phyloP scores from a whole-genome alignment of 2,113 vertebrate species.

The Nymphicus hollandicus region DNA sequence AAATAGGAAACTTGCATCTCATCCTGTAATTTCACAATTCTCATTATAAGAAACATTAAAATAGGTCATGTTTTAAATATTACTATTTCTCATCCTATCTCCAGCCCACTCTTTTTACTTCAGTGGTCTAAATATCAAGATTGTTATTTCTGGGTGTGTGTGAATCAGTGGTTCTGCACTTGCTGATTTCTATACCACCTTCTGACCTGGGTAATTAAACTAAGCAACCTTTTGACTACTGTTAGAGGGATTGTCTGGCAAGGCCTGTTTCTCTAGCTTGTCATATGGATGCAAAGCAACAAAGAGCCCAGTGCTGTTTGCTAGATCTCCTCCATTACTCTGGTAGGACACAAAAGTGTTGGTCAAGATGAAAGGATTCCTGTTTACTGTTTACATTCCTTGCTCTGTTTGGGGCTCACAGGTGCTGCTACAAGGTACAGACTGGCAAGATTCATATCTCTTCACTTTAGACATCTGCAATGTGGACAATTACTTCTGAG shows the following conservation, averaged over 20 bases:
- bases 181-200: background rate
- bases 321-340: background rate
- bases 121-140: background rate
- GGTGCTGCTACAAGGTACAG: background rate
- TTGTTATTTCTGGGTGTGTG: background rate
- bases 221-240: background rate
- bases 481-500: background rate
- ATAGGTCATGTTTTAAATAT: background rate
- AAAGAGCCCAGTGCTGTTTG: background rate
- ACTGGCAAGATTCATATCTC: background rate
- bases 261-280: background rate
- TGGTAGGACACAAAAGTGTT: background rate
- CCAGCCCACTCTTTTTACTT: background rate
- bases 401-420: background rate
- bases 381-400: background rate
- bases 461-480: background rate
- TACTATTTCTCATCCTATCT: background rate
- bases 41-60: background rate
- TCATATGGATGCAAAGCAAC: background rate
- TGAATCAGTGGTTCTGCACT: background rate
- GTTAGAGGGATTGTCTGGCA: background rate
- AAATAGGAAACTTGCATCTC: background rate
- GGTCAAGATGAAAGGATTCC: background rate
- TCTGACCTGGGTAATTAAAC: background rate
- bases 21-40: background rate